A percentile compares a stretch with the other conserved stretches of the same genome.
Evolutionary conservation across 2,113 vertebrate species (phyloP).

Genomic region (Mormoops blainvillei): DNA sequence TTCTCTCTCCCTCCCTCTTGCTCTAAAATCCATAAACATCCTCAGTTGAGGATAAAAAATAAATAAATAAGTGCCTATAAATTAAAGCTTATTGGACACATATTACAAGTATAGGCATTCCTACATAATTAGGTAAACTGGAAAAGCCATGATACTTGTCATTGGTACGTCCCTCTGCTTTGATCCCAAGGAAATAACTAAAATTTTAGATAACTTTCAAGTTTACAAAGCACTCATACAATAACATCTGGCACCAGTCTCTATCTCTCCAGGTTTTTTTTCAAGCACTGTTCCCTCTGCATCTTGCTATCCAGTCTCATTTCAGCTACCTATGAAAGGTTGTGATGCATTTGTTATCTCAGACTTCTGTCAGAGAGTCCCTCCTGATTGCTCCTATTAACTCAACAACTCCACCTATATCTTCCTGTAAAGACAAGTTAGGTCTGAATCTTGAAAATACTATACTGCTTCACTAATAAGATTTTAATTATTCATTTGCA

Average conservation of each 20-base stretch:
- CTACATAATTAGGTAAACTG: background rate
- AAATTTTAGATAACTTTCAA: background rate
- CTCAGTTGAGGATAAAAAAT: background rate
- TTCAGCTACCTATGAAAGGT: background rate
- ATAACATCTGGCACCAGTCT: background rate
- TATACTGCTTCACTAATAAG: background rate
- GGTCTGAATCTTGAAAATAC: background rate
- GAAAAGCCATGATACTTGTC: background rate
- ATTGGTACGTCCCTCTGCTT: background rate
- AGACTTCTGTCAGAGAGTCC: background rate
- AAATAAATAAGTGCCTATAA: background rate
- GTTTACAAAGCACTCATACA: background rate
- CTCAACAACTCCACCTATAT: background rate
- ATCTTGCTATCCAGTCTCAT: background rate
- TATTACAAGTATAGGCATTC: background rate
- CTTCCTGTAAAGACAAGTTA: background rate
- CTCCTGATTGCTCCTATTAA: background rate
- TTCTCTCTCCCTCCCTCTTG: background rate
- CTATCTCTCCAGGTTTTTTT: background rate
- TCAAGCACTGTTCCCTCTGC: background rate
- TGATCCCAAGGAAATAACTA: slow-evolving; percentile 17
- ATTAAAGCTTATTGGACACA: background rate
- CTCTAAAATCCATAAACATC: background rate
- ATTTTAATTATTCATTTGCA: slow-evolving; percentile 24
- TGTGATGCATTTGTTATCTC: background rate